A percentile compares a stretch with the other conserved stretches of the same genome.
These are phyloP conservation scores for Carassius carassius DNA, from an alignment of 2,113 vertebrate genomes.

Conservation along the genomic window DNA sequence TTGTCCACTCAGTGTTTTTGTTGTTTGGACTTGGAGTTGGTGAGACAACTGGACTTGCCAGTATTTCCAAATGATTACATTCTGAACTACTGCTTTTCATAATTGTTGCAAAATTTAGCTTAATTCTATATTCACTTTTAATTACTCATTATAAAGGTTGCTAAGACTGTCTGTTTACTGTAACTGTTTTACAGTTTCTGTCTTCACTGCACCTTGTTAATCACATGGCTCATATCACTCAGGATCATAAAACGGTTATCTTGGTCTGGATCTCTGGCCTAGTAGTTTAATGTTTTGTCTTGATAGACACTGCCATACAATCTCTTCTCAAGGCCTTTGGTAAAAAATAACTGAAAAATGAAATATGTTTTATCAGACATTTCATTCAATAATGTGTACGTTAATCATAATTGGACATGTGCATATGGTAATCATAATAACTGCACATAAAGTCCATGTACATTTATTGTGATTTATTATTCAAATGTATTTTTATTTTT, in stretches of 20 bases:
- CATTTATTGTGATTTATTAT: background rate
- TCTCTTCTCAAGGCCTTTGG: background rate
- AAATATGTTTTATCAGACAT: background rate
- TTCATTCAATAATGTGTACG: background rate
- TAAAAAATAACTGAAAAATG: background rate
- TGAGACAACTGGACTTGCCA: background rate
- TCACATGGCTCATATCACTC: background rate
- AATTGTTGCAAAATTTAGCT: too few relatives aligned
- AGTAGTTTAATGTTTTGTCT: background rate
- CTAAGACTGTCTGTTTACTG: background rate
- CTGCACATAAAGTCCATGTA: background rate
- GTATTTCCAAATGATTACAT: background rate
- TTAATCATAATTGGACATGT: background rate
- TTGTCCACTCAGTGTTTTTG: background rate
- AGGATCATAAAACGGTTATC: constrained; percentile 1
- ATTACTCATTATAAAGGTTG: background rate
- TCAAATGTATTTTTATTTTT: background rate
- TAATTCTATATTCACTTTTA: background rate
- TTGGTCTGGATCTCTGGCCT: background rate
- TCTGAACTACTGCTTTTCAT: background rate
- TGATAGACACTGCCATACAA: background rate
- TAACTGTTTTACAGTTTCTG: background rate
- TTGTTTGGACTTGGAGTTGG: background rate
- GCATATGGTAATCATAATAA: background rate
- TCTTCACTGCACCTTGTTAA: background rate